Evolutionary conservation across 2,113 vertebrate genomes (phyloP).

Genomic region (Syrmaticus mikado): DNA sequence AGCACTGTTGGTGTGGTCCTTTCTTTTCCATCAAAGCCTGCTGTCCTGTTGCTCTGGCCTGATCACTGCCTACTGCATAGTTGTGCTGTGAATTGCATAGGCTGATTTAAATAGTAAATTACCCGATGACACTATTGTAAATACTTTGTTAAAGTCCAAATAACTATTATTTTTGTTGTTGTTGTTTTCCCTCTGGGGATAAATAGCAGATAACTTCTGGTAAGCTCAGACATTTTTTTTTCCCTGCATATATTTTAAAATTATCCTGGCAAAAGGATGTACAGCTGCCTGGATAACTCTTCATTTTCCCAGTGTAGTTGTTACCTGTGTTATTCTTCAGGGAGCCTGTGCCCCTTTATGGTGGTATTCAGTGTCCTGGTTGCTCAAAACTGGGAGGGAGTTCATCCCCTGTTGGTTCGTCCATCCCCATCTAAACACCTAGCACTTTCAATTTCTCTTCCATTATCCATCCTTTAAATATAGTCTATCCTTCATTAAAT

Average conservation of each 20-base stretch:
- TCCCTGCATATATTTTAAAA: not conserved
- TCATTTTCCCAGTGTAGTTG: not conserved
- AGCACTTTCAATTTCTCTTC: not conserved
- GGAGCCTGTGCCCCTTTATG: not conserved
- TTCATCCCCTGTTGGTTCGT: not conserved
- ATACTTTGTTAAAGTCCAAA: not conserved
- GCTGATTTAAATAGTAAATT: not conserved
- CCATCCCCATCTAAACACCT: not conserved
- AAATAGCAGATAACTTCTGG: not conserved
- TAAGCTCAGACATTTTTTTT: not conserved
- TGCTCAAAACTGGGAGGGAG: accelerated
- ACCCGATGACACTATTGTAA: not conserved
- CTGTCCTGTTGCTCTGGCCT: not conserved
- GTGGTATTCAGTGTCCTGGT: not conserved
- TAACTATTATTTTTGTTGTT: too few species aligned
- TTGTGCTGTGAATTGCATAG: not conserved
- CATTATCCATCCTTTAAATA: not conserved
- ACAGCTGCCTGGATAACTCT: not conserved
- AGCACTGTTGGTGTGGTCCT: not conserved
- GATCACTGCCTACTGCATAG: not conserved
- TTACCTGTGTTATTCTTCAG: not conserved
- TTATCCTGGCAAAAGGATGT: not conserved
- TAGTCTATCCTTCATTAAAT: not conserved
- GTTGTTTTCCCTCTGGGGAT: not conserved
- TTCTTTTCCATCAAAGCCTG: not conserved